Evolutionary conservation across 2,888 invertebrate species (phyloP).

Genomic region (Drosophila parthenogenetica): DNA sequence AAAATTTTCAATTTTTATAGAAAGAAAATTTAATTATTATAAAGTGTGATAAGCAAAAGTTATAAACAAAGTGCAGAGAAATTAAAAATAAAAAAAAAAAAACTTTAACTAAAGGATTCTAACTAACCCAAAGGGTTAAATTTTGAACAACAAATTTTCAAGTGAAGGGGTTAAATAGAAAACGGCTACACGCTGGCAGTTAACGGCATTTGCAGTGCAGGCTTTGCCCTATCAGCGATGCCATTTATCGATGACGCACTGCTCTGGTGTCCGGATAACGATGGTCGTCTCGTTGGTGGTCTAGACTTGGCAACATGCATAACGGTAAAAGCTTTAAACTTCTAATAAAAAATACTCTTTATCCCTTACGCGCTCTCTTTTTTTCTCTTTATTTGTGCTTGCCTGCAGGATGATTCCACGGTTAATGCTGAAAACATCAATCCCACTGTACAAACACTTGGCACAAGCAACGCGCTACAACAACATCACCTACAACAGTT

Average conservation of each 20-base stretch:
- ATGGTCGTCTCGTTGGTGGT: slow-evolving; percentile 93
- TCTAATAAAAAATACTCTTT: background rate
- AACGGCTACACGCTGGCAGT: slow-evolving; percentile 85
- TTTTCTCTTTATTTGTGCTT: background rate
- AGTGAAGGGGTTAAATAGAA: slow-evolving; percentile 53
- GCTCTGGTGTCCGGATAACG: slow-evolving; percentile 97
- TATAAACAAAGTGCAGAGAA: slow-evolving; percentile 26
- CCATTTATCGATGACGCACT: slow-evolving; percentile 98
- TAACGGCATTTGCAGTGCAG: slow-evolving; percentile 84
- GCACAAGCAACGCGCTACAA: slow-evolving; percentile 38
- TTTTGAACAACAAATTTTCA: slow-evolving; percentile 44
- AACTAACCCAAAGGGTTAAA: background rate
- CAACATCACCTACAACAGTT: slow-evolving; percentile 44
- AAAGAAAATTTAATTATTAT: slow-evolving; percentile 15
- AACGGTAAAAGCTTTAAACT: slow-evolving; percentile 87
- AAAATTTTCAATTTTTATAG: slow-evolving; percentile 22
- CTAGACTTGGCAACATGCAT: slow-evolving; percentile 93
- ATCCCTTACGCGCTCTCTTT: background rate
- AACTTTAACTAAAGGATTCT: background rate
- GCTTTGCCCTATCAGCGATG: slow-evolving; percentile 90
- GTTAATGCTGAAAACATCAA: slow-evolving; percentile 71
- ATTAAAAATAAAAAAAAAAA: slow-evolving; percentile 1
- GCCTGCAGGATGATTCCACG: slow-evolving; percentile 66
- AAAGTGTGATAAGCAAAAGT: slow-evolving; percentile 63
- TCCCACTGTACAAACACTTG: slow-evolving; percentile 60